Conservation (phyloP, 2,888 invertebrate genomes). For the Orthonevra nobilis region DNA sequence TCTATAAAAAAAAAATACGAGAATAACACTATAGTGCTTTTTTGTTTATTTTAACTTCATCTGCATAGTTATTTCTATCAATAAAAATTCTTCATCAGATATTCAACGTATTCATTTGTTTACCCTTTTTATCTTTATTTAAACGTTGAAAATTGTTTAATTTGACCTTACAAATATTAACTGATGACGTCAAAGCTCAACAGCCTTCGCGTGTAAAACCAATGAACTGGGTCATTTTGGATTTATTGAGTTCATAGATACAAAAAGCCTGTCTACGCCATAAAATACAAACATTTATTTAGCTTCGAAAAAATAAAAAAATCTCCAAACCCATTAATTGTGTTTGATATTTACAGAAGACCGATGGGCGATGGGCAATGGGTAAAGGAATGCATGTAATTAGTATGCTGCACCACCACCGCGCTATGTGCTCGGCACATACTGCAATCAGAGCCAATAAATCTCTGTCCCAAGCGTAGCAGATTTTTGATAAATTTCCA, state of each 20-base stretch:
- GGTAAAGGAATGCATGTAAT: constrained; percentile 53
- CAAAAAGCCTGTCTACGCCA: constrained; percentile 30
- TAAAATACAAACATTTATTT: constrained; percentile 46
- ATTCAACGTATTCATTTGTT: no score
- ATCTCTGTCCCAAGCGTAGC: constrained; percentile 53
- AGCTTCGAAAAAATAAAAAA: constrained; percentile 15
- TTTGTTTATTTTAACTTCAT: no score
- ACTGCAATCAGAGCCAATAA: constrained; percentile 57
- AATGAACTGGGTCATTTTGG: constrained; percentile 50
- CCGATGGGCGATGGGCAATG: constrained; percentile 50
- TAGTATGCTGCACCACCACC: constrained; percentile 28
- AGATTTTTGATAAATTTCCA: constrained; percentile 66
- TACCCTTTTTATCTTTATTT: no score
- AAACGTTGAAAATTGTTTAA: no score
- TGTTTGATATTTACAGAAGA: constrained; percentile 54
- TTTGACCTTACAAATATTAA: constrained; percentile 28
- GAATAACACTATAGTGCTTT: no score
- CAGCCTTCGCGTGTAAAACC: constrained; percentile 51
- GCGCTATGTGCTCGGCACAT: neutral
- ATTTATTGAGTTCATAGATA: constrained; percentile 39
- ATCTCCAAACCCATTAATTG: constrained; percentile 45
- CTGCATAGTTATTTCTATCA: no score
- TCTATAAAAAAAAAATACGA: no score
- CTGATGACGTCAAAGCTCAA: constrained; percentile 34
- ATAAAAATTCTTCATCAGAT: no score